Evolutionary conservation across 1,140 invertebrate species (phyloP).

Genomic region (Heliconius eleuchia): DNA sequence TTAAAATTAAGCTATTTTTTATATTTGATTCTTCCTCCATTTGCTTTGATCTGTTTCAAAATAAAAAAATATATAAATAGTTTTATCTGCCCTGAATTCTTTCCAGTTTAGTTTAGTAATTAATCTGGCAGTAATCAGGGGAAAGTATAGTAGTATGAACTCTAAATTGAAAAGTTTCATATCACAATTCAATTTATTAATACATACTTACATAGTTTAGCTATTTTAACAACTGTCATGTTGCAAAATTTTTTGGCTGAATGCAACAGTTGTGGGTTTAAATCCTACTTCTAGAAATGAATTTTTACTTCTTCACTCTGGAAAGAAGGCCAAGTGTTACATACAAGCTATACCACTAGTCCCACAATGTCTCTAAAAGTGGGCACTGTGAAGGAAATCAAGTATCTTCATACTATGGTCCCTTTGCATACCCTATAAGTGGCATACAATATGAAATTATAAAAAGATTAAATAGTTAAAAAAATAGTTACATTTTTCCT

Average conservation of each 20-base stretch:
- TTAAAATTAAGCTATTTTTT: neutral
- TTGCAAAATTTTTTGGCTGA: too few species aligned
- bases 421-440: too few species aligned
- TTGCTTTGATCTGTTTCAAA: neutral
- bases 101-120: constrained; percentile 10
- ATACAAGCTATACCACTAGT: too few species aligned
- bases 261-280: too few species aligned
- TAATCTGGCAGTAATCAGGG: constrained; percentile 13
- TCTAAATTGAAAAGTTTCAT: constrained; percentile 2
- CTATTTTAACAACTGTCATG: too few species aligned
- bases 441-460: too few species aligned
- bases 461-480: neutral
- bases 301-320: too few species aligned
- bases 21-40: neutral
- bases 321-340: too few species aligned
- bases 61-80: neutral
- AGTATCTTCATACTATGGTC: too few species aligned
- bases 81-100: neutral
- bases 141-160: neutral
- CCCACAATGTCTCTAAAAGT: too few species aligned
- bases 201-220: neutral
- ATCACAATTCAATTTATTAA: constrained; percentile 2
- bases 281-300: too few species aligned
- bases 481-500: neutral
- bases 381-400: too few species aligned